phyloP scores from a whole-genome alignment of 2,797 vertebrate genomes.

The Coregonus sp. region DNA sequence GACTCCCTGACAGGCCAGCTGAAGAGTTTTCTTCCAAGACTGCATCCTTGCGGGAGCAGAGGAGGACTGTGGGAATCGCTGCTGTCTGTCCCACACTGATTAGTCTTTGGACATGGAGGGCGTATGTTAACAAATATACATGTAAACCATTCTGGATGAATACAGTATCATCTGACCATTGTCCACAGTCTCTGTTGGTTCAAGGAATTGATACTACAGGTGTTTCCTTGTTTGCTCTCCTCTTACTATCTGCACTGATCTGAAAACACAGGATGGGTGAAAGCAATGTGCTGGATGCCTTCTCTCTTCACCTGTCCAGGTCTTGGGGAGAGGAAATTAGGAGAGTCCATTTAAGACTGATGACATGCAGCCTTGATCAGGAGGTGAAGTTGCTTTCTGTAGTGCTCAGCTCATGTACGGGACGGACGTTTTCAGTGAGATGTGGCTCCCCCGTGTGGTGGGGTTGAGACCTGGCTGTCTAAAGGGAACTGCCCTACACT shows the following conservation, averaged over 20 bases:
- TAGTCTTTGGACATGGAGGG: not conserved
- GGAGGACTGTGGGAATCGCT: constrained; percentile 51
- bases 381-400: not conserved
- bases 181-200: not conserved
- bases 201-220: not conserved
- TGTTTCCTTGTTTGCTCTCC: not conserved
- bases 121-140: not conserved
- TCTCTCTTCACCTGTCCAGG: not conserved
- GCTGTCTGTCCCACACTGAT: constrained; percentile 5
- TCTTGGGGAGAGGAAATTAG: not conserved
- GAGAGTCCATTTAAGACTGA: not conserved
- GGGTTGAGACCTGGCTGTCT: not conserved
- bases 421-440: not conserved
- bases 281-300: no score
- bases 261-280: no score
- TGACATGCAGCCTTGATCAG: not conserved
- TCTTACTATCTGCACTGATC: not conserved
- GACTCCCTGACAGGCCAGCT: not conserved
- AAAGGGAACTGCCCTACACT: not conserved
- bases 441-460: constrained; percentile 53
- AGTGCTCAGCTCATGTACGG: not conserved
- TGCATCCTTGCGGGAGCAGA: constrained; percentile 30
- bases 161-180: not conserved
- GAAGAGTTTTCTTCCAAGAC: constrained; percentile 38
- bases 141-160: no score